Evolutionary conservation across 2,888 invertebrate species (phyloP), one percentile per base, ranked within the genome.

Genomic region (Synergus laeviventris): DNA sequence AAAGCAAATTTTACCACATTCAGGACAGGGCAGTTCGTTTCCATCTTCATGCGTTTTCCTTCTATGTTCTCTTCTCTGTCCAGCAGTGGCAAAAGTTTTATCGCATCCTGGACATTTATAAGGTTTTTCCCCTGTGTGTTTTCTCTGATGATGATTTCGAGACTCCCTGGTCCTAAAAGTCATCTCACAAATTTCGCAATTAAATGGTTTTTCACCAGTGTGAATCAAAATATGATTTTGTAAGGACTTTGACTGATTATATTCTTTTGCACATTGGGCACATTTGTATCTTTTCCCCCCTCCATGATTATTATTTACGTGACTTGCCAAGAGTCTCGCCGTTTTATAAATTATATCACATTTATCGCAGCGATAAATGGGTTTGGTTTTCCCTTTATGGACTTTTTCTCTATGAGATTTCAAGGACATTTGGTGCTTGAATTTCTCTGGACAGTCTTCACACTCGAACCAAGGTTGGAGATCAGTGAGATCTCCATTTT

Each of bases 401-500:
- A 82, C 76, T 45, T 39, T 82, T 16, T 85, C 85, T 59, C 82
- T 85, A 61, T 85, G 85, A 5, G 84, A 82, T 31, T 85, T 85
- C 56, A 85, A 78, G 5, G 85, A 83, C 86, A 85, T 85, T 70
- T 85, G 85, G 77, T 85, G 85, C 21, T 84, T 86, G 62, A 85
- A 85, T 31, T 86, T 85, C 21, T 85, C 84, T 7, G 81, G 78
- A 74, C 86, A 85, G 11, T 80, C 74, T 14, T 54, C 39, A 12
- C 85, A 85, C 60, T 85, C 82, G 8, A 85, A 79, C 82, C 78
- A 81, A 0, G 85, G 85, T 49, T 85, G 84, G 12, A 86, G 84
- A 24, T 78, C 78, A 0, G 74, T 77, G 21, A 85, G 39, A 36
- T 85, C 86, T 21, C 84, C 78, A n/a, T 75, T 78, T 42, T 78